Evolutionary conservation across 1,140 invertebrate genomes (phyloP), one percentile per base, ranked within the genome.

Genomic region (Diorhabda sublineata): DNA sequence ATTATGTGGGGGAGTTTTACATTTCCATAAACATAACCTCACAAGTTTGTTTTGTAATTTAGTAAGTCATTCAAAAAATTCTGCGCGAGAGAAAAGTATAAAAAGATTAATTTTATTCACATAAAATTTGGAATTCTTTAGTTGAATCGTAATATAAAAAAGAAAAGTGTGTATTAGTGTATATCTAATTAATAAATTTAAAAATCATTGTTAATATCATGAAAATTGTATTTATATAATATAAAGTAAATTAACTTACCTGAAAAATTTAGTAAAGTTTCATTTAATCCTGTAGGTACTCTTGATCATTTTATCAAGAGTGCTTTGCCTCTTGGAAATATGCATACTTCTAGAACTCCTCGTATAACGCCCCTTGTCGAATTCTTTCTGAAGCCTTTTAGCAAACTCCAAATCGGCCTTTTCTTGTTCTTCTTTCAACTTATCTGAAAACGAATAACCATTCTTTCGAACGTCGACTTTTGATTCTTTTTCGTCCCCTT

Each of bases 321-420:
- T 74, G 41, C 66, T 67, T 57, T 74, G 73, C 26, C 73, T 62
- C 66, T 68, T 68, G 5, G 69, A 52, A 11, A n/a, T 70, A 6
- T 70, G 66, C 42, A 45, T 61, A 7, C 68, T 69, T 26, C 67
- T 45, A 11, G 62, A 65, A 41, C 68, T 58, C 58, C 59, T 58
- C 3, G 45, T 67, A 60, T 45, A 56, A 8, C 67, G 58, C 11
- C 65, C 67, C 66, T 69, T 57, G 58, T 77, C 70, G 42, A 71
- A 75, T 47, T 73, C 65, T 41, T 74, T 72, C 62, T 77, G 76
- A 56, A 77, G 58, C 58, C 73, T 77, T 68, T 72, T 73, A 3
- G 76, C 76, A 44, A 74, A 68, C 65, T 71, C 71, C 60, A 72
- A 77, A 70, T 77, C 76, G 11, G 72, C 57, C 66, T 75, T 71